Evolutionary conservation across 2,113 vertebrate species (phyloP).

Genomic region (Vicugna pacos): DNA sequence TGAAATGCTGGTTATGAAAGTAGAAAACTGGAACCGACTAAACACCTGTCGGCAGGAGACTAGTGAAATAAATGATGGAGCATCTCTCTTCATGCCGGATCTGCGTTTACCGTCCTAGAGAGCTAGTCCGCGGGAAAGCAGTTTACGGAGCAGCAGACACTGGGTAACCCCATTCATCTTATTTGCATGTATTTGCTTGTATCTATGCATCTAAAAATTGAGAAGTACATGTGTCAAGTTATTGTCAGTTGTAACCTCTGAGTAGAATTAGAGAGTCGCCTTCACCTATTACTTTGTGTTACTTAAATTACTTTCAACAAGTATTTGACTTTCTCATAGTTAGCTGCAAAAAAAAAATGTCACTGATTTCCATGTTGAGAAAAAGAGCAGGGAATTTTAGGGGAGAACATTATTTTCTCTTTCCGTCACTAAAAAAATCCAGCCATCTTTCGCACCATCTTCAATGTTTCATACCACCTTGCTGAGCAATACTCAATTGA

Average conservation of each 20-base stretch:
- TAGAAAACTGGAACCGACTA: constrained; percentile 38
- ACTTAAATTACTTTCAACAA: constrained; percentile 36
- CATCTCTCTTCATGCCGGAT: background rate
- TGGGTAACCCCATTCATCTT: constrained; percentile 19
- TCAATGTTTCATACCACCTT: constrained; percentile 34
- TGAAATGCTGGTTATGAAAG: background rate
- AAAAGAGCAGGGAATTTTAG: background rate
- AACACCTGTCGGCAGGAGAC: background rate
- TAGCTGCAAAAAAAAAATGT: background rate
- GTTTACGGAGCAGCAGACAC: background rate
- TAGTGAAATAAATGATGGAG: background rate
- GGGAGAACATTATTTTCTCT: background rate
- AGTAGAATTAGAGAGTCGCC: background rate
- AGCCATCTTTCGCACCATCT: constrained; percentile 5
- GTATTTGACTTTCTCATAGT: constrained; percentile 21
- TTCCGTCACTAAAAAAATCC: constrained; percentile 15
- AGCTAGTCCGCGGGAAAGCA: background rate
- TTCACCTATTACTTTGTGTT: background rate
- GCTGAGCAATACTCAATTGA: constrained; percentile 58
- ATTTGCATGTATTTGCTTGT: background rate
- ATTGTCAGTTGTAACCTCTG: background rate
- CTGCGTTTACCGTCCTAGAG: constrained; percentile 30
- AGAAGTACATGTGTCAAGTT: background rate
- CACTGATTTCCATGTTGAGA: background rate
- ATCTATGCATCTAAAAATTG: constrained; percentile 17